Evolutionary conservation across 2,797 vertebrate genomes (phyloP).

Genomic region (Hydrophis major): DNA sequence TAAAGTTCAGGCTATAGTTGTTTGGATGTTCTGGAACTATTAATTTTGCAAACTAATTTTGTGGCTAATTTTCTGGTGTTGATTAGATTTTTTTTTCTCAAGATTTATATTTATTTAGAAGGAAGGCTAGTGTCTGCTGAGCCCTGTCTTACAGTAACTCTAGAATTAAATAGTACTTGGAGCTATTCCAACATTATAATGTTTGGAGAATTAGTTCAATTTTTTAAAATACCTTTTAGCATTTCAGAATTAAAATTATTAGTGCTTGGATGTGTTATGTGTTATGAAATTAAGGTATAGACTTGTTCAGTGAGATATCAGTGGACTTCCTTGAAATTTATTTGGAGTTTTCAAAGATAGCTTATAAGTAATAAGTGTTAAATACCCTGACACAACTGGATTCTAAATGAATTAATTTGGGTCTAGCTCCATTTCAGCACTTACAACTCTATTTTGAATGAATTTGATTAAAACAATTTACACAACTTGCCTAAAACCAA

Average conservation of each 20-base stretch:
- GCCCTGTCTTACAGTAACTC: not conserved
- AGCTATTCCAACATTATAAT: not conserved
- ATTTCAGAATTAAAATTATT: not conserved
- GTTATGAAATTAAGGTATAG: not conserved
- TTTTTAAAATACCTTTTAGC: not conserved
- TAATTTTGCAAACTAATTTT: not conserved
- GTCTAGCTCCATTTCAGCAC: conserved; percentile 10
- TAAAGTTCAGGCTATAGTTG: not conserved
- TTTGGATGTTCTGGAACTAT: not conserved
- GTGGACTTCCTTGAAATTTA: not conserved
- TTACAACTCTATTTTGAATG: conserved; percentile 53
- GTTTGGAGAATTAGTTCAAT: not conserved
- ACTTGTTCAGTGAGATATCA: not conserved
- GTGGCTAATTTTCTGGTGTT: not conserved
- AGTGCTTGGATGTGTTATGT: not conserved
- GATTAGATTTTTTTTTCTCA: not conserved
- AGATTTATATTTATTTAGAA: conserved; percentile 2
- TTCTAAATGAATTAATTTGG: not conserved
- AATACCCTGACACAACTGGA: not conserved
- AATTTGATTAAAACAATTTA: conserved; percentile 34
- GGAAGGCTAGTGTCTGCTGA: not conserved
- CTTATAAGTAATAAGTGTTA: not conserved
- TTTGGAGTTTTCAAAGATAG: not conserved
- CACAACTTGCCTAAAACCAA: not conserved
- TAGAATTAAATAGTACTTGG: not conserved